A percentile compares a stretch with the other conserved stretches of the same genome.
Evolutionary conservation across 2,113 vertebrate genomes (phyloP).

Genomic region (Platichthys stellatus): DNA sequence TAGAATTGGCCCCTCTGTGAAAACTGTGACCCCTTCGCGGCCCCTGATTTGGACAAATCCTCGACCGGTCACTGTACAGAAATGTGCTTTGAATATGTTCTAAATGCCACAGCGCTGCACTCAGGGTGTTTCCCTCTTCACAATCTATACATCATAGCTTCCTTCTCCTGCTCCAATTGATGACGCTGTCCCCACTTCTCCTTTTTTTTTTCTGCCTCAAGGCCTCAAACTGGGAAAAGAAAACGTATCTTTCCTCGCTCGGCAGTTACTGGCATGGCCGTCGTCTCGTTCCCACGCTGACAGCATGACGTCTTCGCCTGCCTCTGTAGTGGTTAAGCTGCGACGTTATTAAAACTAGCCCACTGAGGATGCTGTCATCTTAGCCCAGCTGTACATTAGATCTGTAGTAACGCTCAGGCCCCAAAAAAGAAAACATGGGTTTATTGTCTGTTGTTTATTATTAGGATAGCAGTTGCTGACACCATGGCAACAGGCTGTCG

Average conservation of each 20-base stretch:
- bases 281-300: slow-evolving; percentile 72
- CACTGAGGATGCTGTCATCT: slow-evolving; percentile 70
- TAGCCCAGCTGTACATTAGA: slow-evolving; percentile 66
- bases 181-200: slow-evolving; percentile 27
- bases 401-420: slow-evolving; percentile 40
- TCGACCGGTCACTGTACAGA: not conserved
- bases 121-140: slow-evolving; percentile 39
- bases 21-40: not conserved
- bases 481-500: slow-evolving; percentile 60
- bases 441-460: slow-evolving; percentile 70
- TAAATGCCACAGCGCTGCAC: slow-evolving; percentile 24
- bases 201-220: slow-evolving; percentile 31
- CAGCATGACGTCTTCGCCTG: slow-evolving; percentile 68
- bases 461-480: slow-evolving; percentile 47
- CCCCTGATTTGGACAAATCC: not conserved
- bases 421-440: slow-evolving; percentile 19
- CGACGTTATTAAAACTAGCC: slow-evolving; percentile 64
- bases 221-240: slow-evolving; percentile 41
- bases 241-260: slow-evolving; percentile 61
- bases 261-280: slow-evolving; percentile 60
- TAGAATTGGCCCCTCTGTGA: not conserved
- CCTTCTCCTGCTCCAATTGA: slow-evolving; percentile 40
- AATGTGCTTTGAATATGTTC: slow-evolving; percentile 42
- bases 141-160: slow-evolving; percentile 37
- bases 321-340: slow-evolving; percentile 71